Conservation (phyloP, 1,140 invertebrate species). For the Leptoteleia sp. region DNA sequence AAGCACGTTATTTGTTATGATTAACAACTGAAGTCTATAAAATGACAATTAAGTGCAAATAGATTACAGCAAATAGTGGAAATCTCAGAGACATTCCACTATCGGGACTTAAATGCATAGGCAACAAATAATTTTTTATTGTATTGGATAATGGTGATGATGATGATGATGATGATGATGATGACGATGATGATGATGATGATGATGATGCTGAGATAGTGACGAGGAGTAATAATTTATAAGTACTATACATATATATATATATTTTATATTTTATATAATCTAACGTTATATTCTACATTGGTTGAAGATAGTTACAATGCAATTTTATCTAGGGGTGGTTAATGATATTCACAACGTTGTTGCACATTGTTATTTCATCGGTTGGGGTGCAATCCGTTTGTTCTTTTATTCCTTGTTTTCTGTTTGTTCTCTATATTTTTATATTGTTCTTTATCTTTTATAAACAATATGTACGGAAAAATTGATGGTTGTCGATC, state of each 20-base stretch:
- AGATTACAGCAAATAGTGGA: conserved; percentile 76
- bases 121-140: conserved; percentile 72
- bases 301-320: conserved; percentile 76
- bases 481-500: conserved; percentile 40
- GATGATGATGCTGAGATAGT: background rate
- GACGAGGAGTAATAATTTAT: too few species aligned
- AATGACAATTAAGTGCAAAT: conserved; percentile 71
- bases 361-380: conserved; percentile 79
- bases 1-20: conserved; percentile 74
- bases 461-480: conserved; percentile 31
- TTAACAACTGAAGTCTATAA: conserved; percentile 77
- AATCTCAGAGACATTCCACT: conserved; percentile 80
- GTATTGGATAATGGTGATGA: conserved; percentile 64
- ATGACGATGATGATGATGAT: conserved; percentile 52
- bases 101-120: conserved; percentile 80
- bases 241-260: conserved; percentile 44
- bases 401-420: conserved; percentile 74
- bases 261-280: conserved; percentile 79
- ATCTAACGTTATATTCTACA: conserved; percentile 76
- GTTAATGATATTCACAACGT: conserved; percentile 76
- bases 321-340: conserved; percentile 77
- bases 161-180: conserved; percentile 54
- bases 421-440: conserved; percentile 69
- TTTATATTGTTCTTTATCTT: conserved; percentile 63
- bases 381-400: conserved; percentile 80